Conservation (phyloP, 2,888 invertebrate genomes). For the Adelphocoris suturalis region DNA sequence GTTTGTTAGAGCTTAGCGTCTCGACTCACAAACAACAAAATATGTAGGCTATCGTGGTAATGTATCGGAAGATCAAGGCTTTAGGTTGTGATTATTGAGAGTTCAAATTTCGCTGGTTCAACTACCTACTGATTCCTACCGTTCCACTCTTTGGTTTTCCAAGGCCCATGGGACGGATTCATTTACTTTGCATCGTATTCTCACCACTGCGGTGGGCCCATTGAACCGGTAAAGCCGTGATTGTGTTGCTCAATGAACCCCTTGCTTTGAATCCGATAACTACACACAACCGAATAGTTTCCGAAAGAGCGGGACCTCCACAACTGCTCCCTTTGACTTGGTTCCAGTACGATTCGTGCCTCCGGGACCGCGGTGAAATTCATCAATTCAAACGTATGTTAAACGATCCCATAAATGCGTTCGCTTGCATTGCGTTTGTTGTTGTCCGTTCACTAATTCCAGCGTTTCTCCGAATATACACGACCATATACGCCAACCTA, state of each 20-base stretch:
- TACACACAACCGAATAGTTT: not conserved
- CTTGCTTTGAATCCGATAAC: not conserved
- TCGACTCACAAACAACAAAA: too few species aligned
- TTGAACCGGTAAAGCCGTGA: not conserved
- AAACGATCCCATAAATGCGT: too few species aligned
- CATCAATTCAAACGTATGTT: not conserved
- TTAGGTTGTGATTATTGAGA: too few species aligned
- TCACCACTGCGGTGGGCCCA: not conserved
- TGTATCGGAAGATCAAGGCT: too few species aligned
- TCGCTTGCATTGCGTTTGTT: not conserved
- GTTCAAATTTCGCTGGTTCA: too few species aligned
- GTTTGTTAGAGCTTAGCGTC: too few species aligned
- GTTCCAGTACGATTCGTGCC: not conserved
- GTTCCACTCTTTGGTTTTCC: too few species aligned
- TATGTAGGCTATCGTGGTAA: too few species aligned
- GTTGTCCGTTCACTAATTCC: not conserved
- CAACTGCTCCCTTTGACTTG: conserved; percentile 13
- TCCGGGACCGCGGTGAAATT: not conserved
- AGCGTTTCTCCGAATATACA: not conserved
- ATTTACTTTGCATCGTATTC: not conserved
- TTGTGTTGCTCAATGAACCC: not conserved
- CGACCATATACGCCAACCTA: not conserved
- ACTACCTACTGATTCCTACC: too few species aligned
- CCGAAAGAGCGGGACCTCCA: not conserved
- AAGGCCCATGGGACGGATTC: not conserved